A percentile compares a stretch with the other conserved stretches of the same genome.
Evolutionary conservation across 2,113 vertebrate species (phyloP).

Genomic region (Petrocephalus microphthalmus): DNA sequence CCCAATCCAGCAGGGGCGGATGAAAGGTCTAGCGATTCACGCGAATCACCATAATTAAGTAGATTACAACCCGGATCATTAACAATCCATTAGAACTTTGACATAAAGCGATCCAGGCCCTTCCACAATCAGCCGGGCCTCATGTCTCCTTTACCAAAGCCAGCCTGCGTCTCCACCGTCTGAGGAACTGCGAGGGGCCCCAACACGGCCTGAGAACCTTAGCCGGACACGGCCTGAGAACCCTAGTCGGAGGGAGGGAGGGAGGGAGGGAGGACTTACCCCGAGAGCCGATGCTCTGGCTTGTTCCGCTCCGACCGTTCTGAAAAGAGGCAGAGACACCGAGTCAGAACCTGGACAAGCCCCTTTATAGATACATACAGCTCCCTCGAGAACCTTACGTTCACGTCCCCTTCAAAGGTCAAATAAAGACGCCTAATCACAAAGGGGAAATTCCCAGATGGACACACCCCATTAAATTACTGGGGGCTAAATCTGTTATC

Average conservation of each 20-base stretch:
- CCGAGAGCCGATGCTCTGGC: slow-evolving; percentile 67
- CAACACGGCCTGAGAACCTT: too few species aligned
- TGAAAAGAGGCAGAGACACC: slow-evolving; percentile 47
- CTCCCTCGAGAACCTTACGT: neutral
- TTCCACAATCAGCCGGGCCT: neutral
- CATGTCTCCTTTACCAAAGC: neutral
- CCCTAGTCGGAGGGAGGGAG: neutral
- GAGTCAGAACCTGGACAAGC: neutral
- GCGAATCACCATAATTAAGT: neutral
- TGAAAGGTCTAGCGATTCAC: neutral
- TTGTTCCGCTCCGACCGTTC: slow-evolving; percentile 78
- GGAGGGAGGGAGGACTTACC: slow-evolving; percentile 58
- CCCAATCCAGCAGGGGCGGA: neutral
- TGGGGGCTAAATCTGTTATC: neutral
- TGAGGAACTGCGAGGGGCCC: neutral
- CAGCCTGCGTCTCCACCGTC: neutral
- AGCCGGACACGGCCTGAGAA: too few species aligned
- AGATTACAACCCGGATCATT: neutral
- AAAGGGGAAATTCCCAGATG: neutral
- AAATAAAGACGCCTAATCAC: neutral
- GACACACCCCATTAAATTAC: neutral
- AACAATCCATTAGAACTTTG: neutral
- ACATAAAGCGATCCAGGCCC: neutral
- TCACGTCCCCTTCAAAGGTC: neutral
- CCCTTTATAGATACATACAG: neutral